Evolutionary conservation across 2,797 vertebrate genomes (phyloP), one percentile per base, ranked within the genome.

Genomic region (Coendou prehensilis): DNA sequence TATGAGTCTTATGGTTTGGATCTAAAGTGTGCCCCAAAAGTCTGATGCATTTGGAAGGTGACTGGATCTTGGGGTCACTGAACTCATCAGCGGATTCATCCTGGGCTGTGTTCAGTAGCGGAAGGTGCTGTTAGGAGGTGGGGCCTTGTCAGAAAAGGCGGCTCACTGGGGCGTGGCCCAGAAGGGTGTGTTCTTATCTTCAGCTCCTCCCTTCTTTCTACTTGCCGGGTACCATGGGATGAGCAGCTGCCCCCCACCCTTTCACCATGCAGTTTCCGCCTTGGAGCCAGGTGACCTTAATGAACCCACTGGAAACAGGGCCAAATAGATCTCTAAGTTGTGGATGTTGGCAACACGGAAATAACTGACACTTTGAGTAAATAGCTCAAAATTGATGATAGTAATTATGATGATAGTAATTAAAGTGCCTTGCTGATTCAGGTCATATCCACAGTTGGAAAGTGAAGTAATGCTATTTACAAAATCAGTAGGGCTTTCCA

Each of bases 301-400:
- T 45, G 41, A 47, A 45, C 41, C 73, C 67, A 28, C 11, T 28
- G 23, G 73, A 50, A 28, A 50, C 9, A 2, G 6, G 41, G 11
- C 45, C 73, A 50, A 47, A 50, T 28, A 50, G 45, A 50, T 50
- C 69, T 41, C 9, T 45, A 47, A 26, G 26, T 3, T 28, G 13
- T 76, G 45, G 45, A 11, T 50, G 73, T 50, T 2, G 22, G 73
- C 45, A 50, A 50, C 45, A 76, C 45, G 45, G 26, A 76, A 76
- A 30, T 47, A 76, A 76, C 45, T 28, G 45, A 50, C 45, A 15
- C 73, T 75, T 47, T 69, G 50, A 76, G 91, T 90, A 79, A 94
- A 52, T 64, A 94, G 63, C 90, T 93, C 69, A 84, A 96, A 89
- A 94, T 30, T 37, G 54, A 87, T 45, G 71, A 83, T 28, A 30